Evolutionary conservation across 1,140 invertebrate genomes (phyloP).

Genomic region (Parasteatoda tepidariorum): DNA sequence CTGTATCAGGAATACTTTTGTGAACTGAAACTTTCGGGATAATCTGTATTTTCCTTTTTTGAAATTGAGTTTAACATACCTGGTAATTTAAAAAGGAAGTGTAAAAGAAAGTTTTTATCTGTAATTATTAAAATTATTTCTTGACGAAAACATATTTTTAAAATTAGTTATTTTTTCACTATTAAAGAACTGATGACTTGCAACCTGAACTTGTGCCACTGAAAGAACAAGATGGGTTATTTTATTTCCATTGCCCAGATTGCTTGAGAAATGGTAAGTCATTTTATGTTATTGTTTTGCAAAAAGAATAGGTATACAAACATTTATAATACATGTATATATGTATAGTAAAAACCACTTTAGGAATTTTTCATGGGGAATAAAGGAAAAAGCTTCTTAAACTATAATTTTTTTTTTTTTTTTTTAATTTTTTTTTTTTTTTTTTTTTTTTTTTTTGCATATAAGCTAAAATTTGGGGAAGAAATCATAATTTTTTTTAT

Average conservation of each 20-base stretch:
- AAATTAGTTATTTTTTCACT: not conserved
- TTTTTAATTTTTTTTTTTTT: no score
- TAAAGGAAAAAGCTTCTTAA: not conserved
- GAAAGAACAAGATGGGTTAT: conserved; percentile 22
- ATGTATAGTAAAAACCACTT: not conserved
- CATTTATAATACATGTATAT: not conserved
- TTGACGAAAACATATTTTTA: not conserved
- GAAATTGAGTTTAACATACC: not conserved
- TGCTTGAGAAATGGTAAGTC: not conserved
- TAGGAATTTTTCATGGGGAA: not conserved
- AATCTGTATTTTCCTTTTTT: not conserved
- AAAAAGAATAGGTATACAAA: not conserved
- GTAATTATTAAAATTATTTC: no score
- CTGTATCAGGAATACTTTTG: no score
- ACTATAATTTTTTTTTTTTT: no score
- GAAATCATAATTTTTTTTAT: no score
- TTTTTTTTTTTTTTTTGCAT: not conserved
- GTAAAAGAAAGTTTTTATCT: not conserved
- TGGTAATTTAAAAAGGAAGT: not conserved
- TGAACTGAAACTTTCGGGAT: not conserved
- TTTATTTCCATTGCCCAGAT: conserved; percentile 43
- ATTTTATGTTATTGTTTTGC: not conserved
- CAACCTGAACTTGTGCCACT: conserved; percentile 14
- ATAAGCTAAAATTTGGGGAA: no score
- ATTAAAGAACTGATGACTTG: conserved; percentile 19